phyloP scores from a whole-genome alignment of 2,113 vertebrate species.

The Meleagris gallopavo region DNA sequence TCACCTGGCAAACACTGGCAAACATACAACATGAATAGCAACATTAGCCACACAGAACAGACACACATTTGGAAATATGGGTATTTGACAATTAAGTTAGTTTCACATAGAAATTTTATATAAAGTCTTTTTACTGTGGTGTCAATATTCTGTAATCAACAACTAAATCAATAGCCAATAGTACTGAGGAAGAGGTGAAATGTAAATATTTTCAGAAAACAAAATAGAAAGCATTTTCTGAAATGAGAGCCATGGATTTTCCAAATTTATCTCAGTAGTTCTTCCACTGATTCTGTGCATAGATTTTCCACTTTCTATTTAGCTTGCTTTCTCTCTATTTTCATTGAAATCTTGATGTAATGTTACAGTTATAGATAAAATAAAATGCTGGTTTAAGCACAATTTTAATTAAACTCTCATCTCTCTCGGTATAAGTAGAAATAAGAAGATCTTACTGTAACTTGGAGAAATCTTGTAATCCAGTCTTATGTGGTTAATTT shows the following conservation, averaged over 20 bases:
- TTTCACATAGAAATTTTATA: background rate
- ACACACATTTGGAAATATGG: background rate
- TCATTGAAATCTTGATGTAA: background rate
- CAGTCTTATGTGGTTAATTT: background rate
- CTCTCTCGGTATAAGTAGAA: background rate
- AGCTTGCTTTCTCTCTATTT: background rate
- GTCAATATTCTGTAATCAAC: background rate
- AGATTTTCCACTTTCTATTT: background rate
- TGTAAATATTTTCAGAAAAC: background rate
- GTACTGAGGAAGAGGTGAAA: background rate
- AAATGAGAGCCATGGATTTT: background rate
- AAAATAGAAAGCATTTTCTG: background rate
- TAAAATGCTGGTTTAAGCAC: background rate
- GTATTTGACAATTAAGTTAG: background rate
- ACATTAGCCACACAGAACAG: background rate
- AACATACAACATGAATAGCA: background rate
- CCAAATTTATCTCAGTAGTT: background rate
- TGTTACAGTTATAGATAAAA: background rate
- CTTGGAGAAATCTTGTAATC: background rate
- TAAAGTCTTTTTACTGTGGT: background rate
- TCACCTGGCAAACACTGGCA: background rate
- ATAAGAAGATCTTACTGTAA: background rate
- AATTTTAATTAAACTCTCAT: background rate
- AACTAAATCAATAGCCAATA: background rate
- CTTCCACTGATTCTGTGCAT: background rate